Percentiles rank a stretch among this genome's conserved stretches.
Conservation (phyloP, 1,140 invertebrate genomes). For the Pachyrhynchus sulphureomaculatus region DNA sequence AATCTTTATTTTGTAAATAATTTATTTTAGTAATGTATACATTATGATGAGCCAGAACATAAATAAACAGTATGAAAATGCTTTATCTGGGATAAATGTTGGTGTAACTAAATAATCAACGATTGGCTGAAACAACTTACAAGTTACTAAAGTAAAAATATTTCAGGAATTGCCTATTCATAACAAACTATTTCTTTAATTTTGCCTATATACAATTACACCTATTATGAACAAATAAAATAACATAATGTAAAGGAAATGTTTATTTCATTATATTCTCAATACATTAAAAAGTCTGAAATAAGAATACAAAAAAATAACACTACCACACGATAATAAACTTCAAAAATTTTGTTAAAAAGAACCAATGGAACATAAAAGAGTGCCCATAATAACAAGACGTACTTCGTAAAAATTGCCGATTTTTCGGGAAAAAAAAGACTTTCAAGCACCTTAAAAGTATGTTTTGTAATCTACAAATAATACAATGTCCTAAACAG, state of each 20-base stretch:
- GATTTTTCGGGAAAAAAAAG: conserved; percentile 2
- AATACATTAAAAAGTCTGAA: conserved; percentile 3
- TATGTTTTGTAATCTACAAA: conserved; percentile 27
- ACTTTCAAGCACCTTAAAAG: conserved; percentile 29
- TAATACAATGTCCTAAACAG: conserved; percentile 21
- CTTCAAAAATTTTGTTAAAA: not conserved
- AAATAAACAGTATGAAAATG: conserved; percentile 9
- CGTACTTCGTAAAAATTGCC: too few relatives aligned
- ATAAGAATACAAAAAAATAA: conserved; percentile 7
- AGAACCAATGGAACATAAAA: not conserved
- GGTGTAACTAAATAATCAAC: not conserved
- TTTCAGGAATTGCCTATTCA: conserved; percentile 5
- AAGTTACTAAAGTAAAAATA: conserved; percentile 3
- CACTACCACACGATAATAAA: not conserved
- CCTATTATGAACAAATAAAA: conserved; percentile 16
- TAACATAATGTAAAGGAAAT: not conserved
- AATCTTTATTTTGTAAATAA: conserved; percentile 1
- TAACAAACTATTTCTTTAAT: not conserved
- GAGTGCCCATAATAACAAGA: too few relatives aligned
- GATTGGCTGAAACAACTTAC: conserved; percentile 18
- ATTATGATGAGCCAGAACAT: conserved; percentile 16
- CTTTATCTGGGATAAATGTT: not conserved
- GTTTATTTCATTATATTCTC: conserved; percentile 1
- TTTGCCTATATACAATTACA: conserved; percentile 17
- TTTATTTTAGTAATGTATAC: conserved; percentile 18